Percentiles rank a stretch among this genome's conserved stretches.
phyloP scores from a whole-genome alignment of 2,797 vertebrate genomes.

The Cyclopterus lumpus region DNA sequence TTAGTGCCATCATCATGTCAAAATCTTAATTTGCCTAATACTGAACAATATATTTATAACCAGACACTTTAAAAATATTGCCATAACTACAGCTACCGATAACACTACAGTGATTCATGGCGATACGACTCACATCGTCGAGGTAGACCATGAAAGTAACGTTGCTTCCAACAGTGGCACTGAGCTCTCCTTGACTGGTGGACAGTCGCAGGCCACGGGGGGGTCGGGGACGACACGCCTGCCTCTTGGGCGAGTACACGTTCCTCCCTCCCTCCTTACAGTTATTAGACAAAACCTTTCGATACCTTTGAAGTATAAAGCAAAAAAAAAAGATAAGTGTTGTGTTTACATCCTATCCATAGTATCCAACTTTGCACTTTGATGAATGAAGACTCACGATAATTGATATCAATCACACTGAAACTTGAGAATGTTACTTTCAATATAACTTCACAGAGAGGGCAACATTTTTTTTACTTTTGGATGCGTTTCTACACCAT shows the following conservation, averaged over 20 bases:
- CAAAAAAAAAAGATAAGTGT: not conserved
- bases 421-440: not conserved
- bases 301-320: constrained; percentile 84
- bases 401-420: not conserved
- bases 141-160: constrained; percentile 93
- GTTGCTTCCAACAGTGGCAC: constrained; percentile 87
- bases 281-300: constrained; percentile 95
- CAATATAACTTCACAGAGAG: not conserved
- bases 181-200: constrained; percentile 88
- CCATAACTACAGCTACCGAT: not conserved
- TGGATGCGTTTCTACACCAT: not conserved
- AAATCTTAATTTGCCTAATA: not conserved
- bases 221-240: constrained; percentile 88
- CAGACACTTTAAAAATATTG: not conserved
- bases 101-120: not conserved
- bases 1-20: not conserved
- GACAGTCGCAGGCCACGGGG: constrained; percentile 89
- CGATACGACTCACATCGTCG: constrained; percentile 86
- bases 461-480: not conserved
- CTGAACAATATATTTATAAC: not conserved
- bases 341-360: not conserved
- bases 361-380: not conserved
- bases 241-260: constrained; percentile 89
- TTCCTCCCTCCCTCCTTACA: constrained; percentile 90
- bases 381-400: not conserved